Evolutionary conservation across 2,888 invertebrate species (phyloP).

Genomic region (Carcina quercana): DNA sequence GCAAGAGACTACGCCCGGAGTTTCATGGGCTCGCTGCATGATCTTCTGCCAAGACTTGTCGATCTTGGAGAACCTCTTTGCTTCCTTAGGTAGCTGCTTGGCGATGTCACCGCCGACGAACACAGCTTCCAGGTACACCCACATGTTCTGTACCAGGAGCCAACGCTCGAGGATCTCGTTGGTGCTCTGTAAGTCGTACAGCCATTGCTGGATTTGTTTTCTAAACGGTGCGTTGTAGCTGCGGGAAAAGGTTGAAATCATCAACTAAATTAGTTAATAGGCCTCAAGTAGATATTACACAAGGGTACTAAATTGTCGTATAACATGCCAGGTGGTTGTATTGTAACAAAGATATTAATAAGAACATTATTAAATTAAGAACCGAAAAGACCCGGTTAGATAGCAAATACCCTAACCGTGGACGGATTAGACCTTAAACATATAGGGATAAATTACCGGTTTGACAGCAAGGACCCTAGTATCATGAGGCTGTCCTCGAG

Average conservation of each 20-base stretch:
- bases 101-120: slow-evolving; percentile 99
- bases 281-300: no score
- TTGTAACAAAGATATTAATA: no score
- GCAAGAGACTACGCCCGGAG: slow-evolving; percentile 95
- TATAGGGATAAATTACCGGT: slow-evolving; percentile 81
- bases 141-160: slow-evolving; percentile 97
- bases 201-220: slow-evolving; percentile 97
- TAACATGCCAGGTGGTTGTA: no score
- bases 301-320: no score
- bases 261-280: no score
- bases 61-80: slow-evolving; percentile 95
- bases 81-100: slow-evolving; percentile 96
- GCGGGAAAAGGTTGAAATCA: no score
- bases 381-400: no score
- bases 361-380: no score
- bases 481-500: slow-evolving; percentile 98
- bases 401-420: no score
- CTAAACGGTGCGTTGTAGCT: slow-evolving; percentile 97
- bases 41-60: slow-evolving; percentile 99
- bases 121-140: slow-evolving; percentile 98
- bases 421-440: no score
- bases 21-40: slow-evolving; percentile 97
- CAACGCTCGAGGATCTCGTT: slow-evolving; percentile 97
- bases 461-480: slow-evolving; percentile 93
- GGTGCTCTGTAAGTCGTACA: slow-evolving; percentile 93